Conservation (phyloP, 2,797 vertebrate genomes). For the Esox lucius region DNA sequence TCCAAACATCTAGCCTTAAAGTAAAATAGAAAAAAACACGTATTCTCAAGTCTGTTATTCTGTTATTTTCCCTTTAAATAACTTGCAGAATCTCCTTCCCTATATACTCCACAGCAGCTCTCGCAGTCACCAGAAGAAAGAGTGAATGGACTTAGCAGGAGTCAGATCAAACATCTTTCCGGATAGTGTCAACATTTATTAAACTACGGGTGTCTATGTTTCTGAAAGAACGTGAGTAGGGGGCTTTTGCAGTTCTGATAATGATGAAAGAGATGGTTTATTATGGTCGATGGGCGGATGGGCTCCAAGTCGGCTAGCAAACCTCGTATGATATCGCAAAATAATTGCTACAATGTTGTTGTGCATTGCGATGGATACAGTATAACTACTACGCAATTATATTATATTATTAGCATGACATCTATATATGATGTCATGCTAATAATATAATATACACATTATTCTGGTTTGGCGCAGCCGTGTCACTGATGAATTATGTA, state of each 20-base stretch:
- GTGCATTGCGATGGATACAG: neutral
- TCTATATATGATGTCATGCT: too few species aligned
- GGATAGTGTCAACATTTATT: conserved; percentile 8
- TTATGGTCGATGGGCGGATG: neutral
- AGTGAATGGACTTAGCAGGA: neutral
- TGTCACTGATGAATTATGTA: conserved; percentile 9
- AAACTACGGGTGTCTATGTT: neutral
- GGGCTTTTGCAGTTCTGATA: conserved; percentile 2
- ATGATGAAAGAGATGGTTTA: neutral
- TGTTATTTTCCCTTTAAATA: conserved; percentile 42
- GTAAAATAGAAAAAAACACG: neutral
- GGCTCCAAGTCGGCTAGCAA: neutral
- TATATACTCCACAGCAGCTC: conserved; percentile 24
- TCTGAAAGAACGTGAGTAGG: conserved; percentile 5
- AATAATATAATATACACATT: neutral
- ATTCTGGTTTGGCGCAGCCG: neutral
- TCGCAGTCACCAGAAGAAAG: conserved; percentile 21
- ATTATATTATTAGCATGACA: neutral
- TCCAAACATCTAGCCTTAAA: neutral
- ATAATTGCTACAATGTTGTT: conserved; percentile 7
- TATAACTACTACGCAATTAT: neutral
- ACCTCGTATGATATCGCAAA: conserved; percentile 19
- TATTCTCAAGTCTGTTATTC: conserved; percentile 3
- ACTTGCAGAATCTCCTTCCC: conserved; percentile 26
- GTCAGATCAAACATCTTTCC: conserved; percentile 1